Evolutionary conservation across 2,888 invertebrate species (phyloP), one percentile per base, ranked within the genome.

Genomic region (Julus scandinavius): DNA sequence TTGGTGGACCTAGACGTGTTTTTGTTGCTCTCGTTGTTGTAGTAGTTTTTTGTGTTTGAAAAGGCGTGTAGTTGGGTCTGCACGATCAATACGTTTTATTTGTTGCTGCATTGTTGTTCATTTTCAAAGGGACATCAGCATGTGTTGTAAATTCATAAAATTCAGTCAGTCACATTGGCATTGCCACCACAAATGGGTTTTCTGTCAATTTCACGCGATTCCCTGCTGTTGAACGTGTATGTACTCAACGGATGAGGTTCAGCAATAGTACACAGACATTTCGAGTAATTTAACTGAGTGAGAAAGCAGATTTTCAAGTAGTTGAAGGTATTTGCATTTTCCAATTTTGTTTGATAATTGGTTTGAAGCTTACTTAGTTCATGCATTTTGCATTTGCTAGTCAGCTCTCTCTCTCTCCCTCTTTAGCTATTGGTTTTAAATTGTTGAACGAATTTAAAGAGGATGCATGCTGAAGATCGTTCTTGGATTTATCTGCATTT

Each of bases 61-160:
- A 29, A 38, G 80, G 20, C 72, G 80, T 80, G 80, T 80, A 15
- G 38, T 80, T 20, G 63, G 29, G 80, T 80, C 38, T 80, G 38
- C 80, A 38, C 80, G 38, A 38, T 29, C 80, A 17, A 38, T 29
- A 29, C 20, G 72, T n/a, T 72, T 29, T 63, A 29, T 72, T n/a
- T 29, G 7, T 72, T 29, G 72, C 29, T 20, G 29, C 72, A 72
- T 85, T 29, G 58, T 54, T 87, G 54, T 87, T 38, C 54, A 87
- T 54, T 87, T 54, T 87, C 4, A 54, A 86, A 54, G 54, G 29
- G 15, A 41, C 29, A 15, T 88, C 40, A 83, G 83, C 49, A 29
- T 29, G 38, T 5, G 54, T 20, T 41, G 86, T 84, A 20, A 45
- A 38, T 54, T 72, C 29, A 20, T 72, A 29, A 72, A 29, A 20